phyloP scores from a whole-genome alignment of 2,113 vertebrate genomes.

The Sminthopsis crassicaudata region DNA sequence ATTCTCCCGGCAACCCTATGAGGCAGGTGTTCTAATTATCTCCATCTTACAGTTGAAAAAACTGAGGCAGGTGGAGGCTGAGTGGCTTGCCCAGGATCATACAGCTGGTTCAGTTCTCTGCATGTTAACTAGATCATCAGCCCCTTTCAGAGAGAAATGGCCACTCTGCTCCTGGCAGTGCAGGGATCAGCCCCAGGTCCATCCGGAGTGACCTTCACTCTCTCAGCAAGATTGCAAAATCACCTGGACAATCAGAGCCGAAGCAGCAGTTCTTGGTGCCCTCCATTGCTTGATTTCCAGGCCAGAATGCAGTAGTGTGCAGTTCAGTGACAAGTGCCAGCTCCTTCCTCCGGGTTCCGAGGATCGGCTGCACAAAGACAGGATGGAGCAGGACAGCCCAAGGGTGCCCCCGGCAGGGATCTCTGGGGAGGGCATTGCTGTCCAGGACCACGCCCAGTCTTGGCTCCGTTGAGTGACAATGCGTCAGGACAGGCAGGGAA shows the following conservation, averaged over 20 bases:
- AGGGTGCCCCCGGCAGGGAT: neutral
- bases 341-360: neutral
- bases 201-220: neutral
- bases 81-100: no score
- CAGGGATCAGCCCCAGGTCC: neutral
- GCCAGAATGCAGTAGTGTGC: neutral
- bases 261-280: no score
- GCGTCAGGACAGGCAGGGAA: neutral
- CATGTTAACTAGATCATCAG: neutral
- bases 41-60: neutral
- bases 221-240: neutral
- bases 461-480: neutral
- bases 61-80: neutral
- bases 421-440: neutral
- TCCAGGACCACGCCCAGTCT: neutral
- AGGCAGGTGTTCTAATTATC: neutral
- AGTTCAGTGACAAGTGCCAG: neutral
- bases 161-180: neutral
- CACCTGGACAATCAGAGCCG: no score
- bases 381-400: neutral
- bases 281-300: neutral
- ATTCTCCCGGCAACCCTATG: no score
- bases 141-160: neutral
- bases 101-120: neutral
- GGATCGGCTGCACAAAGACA: neutral